Conservation (phyloP, 2,797 vertebrate genomes). For the Cirrhinus mrigala region DNA sequence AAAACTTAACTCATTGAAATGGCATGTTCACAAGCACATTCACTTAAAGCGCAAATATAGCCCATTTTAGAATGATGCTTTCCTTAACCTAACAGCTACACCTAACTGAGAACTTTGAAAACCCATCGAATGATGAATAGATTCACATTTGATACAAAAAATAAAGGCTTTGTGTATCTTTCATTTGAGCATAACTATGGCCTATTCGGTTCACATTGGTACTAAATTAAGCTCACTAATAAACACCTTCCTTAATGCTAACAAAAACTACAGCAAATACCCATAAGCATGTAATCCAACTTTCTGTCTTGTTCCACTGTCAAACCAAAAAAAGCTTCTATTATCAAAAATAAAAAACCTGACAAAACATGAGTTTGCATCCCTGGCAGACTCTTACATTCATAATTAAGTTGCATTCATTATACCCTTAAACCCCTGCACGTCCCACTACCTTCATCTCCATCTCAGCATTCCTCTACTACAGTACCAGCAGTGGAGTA, state of each 20-base stretch:
- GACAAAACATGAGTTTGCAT: constrained; percentile 68
- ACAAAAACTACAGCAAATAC: constrained; percentile 3
- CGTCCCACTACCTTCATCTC: background rate
- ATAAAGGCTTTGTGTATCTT: background rate
- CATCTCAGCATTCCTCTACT: constrained; percentile 85
- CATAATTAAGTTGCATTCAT: constrained; percentile 67
- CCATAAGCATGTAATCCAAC: background rate
- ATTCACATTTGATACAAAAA: background rate
- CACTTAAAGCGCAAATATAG: constrained; percentile 44
- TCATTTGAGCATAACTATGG: background rate
- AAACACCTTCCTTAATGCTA: background rate
- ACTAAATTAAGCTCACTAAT: constrained; percentile 8
- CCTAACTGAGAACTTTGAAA: background rate
- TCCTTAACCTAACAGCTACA: background rate
- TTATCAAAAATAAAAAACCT: constrained; percentile 68
- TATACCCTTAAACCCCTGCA: constrained; percentile 59
- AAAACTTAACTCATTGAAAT: constrained; percentile 52
- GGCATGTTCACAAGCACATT: constrained; percentile 59
- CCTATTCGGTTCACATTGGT: background rate
- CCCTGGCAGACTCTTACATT: constrained; percentile 66
- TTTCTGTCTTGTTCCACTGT: constrained; percentile 18
- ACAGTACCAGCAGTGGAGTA: constrained; percentile 87
- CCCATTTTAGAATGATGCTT: background rate
- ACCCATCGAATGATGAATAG: background rate
- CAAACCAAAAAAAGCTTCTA: constrained; percentile 37